Conservation (phyloP, 2,888 invertebrate genomes). For the Nomada hirtipes region DNA sequence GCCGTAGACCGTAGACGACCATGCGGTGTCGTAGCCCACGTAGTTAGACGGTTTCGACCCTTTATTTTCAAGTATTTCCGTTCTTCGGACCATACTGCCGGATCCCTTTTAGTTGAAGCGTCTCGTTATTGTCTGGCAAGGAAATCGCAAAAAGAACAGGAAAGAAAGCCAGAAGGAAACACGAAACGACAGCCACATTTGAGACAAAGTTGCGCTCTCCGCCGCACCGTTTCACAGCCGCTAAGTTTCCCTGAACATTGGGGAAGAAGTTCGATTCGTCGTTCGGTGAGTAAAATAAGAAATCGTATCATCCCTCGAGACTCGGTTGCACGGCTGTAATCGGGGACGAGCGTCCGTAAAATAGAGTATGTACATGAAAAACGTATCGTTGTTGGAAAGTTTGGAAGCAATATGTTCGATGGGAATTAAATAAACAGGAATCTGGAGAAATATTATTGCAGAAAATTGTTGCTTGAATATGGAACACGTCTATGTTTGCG, state of each 20-base stretch:
- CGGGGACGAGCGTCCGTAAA: neutral
- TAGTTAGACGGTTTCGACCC: conserved; percentile 68
- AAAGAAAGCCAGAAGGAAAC: neutral
- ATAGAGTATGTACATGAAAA: no score
- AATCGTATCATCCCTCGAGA: neutral
- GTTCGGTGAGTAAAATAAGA: conserved; percentile 53
- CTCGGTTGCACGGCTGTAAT: neutral
- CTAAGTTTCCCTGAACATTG: conserved; percentile 15
- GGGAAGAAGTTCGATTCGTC: conserved; percentile 25
- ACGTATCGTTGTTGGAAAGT: neutral
- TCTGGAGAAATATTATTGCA: neutral
- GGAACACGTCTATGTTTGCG: neutral
- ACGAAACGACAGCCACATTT: neutral
- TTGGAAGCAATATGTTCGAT: neutral
- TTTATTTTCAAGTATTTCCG: conserved; percentile 54
- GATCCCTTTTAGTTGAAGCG: conserved; percentile 52
- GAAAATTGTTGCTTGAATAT: neutral
- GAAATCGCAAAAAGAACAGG: neutral
- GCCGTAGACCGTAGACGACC: conserved; percentile 73
- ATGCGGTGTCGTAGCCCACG: conserved; percentile 74
- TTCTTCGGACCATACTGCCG: conserved; percentile 44
- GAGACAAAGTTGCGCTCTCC: conserved; percentile 21
- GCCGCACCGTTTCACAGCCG: conserved; percentile 4
- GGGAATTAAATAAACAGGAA: neutral
- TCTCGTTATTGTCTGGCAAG: conserved; percentile 3